Percentiles rank a stretch among this genome's conserved stretches.
These are phyloP conservation scores for Cyphomyrus plagiostoma DNA, from an alignment of 2,113 vertebrate genomes.

Conservation along the genomic window DNA sequence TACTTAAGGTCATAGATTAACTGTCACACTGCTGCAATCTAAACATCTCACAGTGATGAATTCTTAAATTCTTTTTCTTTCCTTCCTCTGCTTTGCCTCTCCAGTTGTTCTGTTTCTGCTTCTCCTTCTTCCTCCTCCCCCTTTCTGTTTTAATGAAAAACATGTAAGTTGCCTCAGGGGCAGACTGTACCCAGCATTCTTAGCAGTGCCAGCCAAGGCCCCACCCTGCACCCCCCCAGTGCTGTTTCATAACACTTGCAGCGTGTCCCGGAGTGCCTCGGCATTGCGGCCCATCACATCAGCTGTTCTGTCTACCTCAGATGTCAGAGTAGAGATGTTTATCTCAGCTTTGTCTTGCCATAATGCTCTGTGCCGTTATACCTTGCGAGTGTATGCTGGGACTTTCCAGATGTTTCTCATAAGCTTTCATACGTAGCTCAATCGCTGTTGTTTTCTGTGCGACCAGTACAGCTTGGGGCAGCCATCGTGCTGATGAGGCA, in stretches of 20 bases:
- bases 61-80: background rate
- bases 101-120: slow-evolving; percentile 16
- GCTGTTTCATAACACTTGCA: background rate
- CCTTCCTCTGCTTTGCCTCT: slow-evolving; percentile 12
- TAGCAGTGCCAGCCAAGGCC: slow-evolving; percentile 4
- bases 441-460: background rate
- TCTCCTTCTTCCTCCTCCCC: background rate
- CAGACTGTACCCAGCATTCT: slow-evolving; percentile 25
- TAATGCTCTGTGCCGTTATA: background rate
- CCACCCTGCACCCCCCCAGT: background rate
- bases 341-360: background rate
- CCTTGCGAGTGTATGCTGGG: background rate
- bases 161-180: slow-evolving; percentile 29
- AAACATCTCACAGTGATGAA: background rate
- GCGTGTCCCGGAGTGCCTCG: background rate
- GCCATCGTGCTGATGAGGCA: background rate
- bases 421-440: background rate
- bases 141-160: slow-evolving; percentile 29
- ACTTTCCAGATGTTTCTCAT: slow-evolving; percentile 3
- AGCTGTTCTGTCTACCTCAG: background rate
- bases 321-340: background rate
- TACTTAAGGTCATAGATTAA: background rate
- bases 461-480: background rate
- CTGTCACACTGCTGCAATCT: background rate
- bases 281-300: slow-evolving; percentile 7